Conservation (phyloP, 2,113 vertebrate species). For the Crotalus viridis region DNA sequence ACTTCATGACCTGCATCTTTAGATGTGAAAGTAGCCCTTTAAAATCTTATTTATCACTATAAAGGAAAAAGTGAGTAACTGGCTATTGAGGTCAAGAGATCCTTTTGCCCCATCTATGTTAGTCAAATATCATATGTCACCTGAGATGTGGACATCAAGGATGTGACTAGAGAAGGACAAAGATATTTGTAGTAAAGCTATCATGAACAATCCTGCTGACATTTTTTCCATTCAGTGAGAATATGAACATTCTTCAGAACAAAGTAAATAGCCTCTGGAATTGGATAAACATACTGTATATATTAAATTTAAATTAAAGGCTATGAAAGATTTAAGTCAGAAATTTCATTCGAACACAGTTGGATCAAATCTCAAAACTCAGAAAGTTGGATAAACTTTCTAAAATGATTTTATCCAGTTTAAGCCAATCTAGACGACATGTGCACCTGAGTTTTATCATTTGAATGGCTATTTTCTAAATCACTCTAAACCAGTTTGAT, state of each 20-base stretch:
- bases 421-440: not conserved
- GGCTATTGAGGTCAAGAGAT: not conserved
- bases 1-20: not conserved
- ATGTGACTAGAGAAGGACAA: not conserved
- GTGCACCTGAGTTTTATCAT: not conserved
- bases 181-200: not conserved
- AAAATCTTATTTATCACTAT: not conserved
- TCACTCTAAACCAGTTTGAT: not conserved
- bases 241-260: not conserved
- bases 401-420: not conserved
- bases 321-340: not conserved
- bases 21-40: not conserved
- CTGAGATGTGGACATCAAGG: not conserved
- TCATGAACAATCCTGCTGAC: not conserved
- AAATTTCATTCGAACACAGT: not conserved
- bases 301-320: not conserved
- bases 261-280: not conserved
- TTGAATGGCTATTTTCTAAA: not conserved
- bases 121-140: not conserved
- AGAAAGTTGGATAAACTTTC: not conserved
- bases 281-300: not conserved
- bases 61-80: not conserved
- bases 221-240: not conserved
- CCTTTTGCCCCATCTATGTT: not conserved
- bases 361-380: not conserved